Base-by-base conservation (phyloP, 2,888 invertebrate genomes). In the Oxyteleia sp. region DNA sequence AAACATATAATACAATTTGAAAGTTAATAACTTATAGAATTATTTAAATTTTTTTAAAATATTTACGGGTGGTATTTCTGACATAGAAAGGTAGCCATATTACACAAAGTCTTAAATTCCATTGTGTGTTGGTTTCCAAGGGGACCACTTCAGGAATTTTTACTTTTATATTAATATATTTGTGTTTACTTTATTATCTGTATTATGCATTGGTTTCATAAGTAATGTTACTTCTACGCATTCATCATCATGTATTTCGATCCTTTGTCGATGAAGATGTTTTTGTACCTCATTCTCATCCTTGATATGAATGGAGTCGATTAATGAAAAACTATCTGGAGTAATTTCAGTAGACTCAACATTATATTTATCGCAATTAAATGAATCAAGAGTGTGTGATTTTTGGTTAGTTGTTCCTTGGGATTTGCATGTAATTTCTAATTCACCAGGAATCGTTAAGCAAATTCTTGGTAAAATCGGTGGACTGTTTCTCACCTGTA, bases 381-480 rank as follows among this genome's bases (percentile, higher is more conserved):
- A 38, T 1, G 13, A n/a, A 5, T 61, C 45, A 2, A 63, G 20
- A 18, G 53, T 45, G 10, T 49, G 35, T 4, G 61, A 4, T 26
- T 68, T 66, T 11, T 53, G 5, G 32, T 66, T 29, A 15, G 0
- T 16, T 32, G 29, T 32, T 5, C 29, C 35, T 32, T 68, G 26
- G 10, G 74, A 15, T 18, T 55, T 26, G 15, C 41, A 68, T 2
- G 51, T 16, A 15, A 55, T 43, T 51, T 87, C 84, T n/a, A 69
- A 59, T 18, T 72, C 69, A 10, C 63, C 64, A 18, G 86, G 71
- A 11, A 86, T 64, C 0, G 82, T 82, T 0, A 88, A 66, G 16
- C 83, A 87, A 11, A 88, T 84, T 35, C 86, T 87, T 0, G 89
- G 86, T 23, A 92, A 71, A 23, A 90, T 72, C 0, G 92, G 80